Evolutionary conservation across 2,113 vertebrate genomes (phyloP), one percentile per base, ranked within the genome.

Genomic region (Pipa parva): DNA sequence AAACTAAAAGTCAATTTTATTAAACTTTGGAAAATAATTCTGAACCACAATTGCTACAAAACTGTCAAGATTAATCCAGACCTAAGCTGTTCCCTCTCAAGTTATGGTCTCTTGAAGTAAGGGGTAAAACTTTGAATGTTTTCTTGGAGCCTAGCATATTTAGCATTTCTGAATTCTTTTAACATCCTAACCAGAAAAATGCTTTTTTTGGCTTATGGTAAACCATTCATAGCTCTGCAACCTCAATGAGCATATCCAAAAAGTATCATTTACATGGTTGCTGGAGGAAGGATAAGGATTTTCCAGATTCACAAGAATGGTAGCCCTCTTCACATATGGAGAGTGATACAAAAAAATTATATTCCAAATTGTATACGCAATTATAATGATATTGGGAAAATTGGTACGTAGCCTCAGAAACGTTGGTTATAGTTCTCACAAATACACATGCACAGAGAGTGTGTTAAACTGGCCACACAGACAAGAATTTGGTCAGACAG

Each of bases 131-230:
- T 25, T 31, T 59, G 21, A 59, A 59, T 50, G 29, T 31, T 52
- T 28, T 68, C 39, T 50, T 68, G 45, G 46, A 29, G 51, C 36
- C 57, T 5, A 60, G 57, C 33, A 51, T 27, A 51, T 66, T 68
- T 59, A 68, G 55, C 45, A 24, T 60, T 60, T 39, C 48, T 76
- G 67, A 72, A 75, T 72, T 77, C 80, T 80, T 82, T 85, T 78
- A 83, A 76, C 63, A 17, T 75, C 79, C n/a, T 3, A 77, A 78
- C 68, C 73, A 51, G 73, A 33, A 69, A 74, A 71, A 76, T 79
- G 84, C 81, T 87, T 81, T 72, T 83, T 81, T 86, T 85, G 85
- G 85, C 87, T 78, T 79, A 63, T 65, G 63, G n/a, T 20, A 71
- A 58, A 21, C 55, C 59, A 79, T 81, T 78, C 84, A 77, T 80